Conservation (phyloP, 1,140 invertebrate species). For the Pseudoatta argentina region DNA sequence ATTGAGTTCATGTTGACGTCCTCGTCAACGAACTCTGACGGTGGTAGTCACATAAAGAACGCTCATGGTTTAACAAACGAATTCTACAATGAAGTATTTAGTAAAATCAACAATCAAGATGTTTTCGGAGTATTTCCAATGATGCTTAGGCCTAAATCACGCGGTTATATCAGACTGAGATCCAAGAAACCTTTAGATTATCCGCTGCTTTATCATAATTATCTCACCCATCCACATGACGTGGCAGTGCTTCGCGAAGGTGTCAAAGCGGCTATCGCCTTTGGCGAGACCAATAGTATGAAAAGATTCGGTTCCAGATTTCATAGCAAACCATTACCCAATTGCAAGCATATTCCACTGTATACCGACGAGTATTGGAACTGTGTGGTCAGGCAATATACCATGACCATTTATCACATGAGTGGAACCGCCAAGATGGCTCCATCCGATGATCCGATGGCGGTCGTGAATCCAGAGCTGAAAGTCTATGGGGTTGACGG, state of each 20-base stretch:
- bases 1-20: slow-evolving; percentile 96
- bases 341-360: slow-evolving; percentile 91
- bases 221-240: slow-evolving; percentile 93
- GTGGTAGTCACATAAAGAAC: slow-evolving; percentile 91
- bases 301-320: slow-evolving; percentile 91
- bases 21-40: slow-evolving; percentile 92
- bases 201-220: slow-evolving; percentile 96
- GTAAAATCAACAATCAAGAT: slow-evolving; percentile 90
- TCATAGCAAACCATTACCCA: slow-evolving; percentile 90
- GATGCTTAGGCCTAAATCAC: slow-evolving; percentile 94
- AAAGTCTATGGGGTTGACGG: slow-evolving; percentile 92
- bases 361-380: slow-evolving; percentile 95
- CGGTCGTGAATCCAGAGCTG: slow-evolving; percentile 93
- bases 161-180: slow-evolving; percentile 92
- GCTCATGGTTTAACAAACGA: slow-evolving; percentile 93
- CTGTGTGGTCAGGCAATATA: slow-evolving; percentile 92
- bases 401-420: slow-evolving; percentile 95
- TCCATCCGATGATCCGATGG: slow-evolving; percentile 90
- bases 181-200: slow-evolving; percentile 94
- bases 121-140: slow-evolving; percentile 94
- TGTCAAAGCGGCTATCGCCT: slow-evolving; percentile 93
- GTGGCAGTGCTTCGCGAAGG: slow-evolving; percentile 93
- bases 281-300: slow-evolving; percentile 91
- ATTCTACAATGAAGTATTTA: slow-evolving; percentile 92
- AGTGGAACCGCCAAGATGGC: slow-evolving; percentile 96